Evolutionary conservation across 2,888 invertebrate species (phyloP), one percentile per base, ranked within the genome.

Genomic region (Plagodis pulveraria): DNA sequence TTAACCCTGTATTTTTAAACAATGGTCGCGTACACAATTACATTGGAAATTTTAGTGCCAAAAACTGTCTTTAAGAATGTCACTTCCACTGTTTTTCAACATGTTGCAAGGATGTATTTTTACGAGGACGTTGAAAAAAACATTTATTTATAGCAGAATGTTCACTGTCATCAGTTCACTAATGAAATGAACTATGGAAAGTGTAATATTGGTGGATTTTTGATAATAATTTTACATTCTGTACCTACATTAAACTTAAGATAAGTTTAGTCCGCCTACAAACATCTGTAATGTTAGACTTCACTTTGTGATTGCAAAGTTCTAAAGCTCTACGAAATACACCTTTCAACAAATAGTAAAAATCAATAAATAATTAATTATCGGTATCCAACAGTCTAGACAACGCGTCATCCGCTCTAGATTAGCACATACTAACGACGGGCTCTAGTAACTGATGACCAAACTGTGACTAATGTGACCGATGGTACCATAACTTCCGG

Each of bases 1-100:
- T 76, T 67, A 78, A 79, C 81, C 75, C 78, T 74, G 73, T 72
- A 65, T 73, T 77, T 78, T 74, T 70, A 73, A 76, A 77, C 71
- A 75, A 73, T 71, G 65, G 65, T 70, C 66, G 70, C 70, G 68
- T 70, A 69, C 62, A 66, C 67, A 66, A 72, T 50, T 35, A 62
- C 70, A 72, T 67, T 48, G 70, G 22, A 22, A 22, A 64, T 73
- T 65, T 64, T 68, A 62, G 69, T 78, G 78, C 76, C 77, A 77
- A 77, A 50, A 74, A 71, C 62, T 70, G 68, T 71, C 69, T 51
- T 55, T 56, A 58, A 67, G 71, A 72, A 73, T 72, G 70, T 71
- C 66, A 67, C 69, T 63, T 69, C 62, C 64, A 62, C 67, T 62
- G 55, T 70, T 63, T 70, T 69, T 71, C 70, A 68, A 63, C 63